Evolutionary conservation across 2,113 vertebrate species (phyloP), one percentile per base, ranked within the genome.

Genomic region (Coptodon rendalli): DNA sequence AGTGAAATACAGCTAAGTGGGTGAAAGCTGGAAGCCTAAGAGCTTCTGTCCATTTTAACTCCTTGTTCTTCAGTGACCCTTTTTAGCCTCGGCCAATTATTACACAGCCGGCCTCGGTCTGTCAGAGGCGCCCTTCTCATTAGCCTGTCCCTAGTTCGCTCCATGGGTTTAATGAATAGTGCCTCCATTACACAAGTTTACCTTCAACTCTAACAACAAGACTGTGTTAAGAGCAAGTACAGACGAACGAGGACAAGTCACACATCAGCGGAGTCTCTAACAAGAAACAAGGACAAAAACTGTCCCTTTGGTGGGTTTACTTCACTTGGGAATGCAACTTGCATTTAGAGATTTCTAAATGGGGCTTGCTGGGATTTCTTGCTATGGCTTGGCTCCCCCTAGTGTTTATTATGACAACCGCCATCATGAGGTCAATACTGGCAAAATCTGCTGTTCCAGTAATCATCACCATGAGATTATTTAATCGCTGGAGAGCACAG

Each of bases 371-470:
- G 14, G 45, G 84, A 80, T 84, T 86, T 89, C 85, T 80, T 80
- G 79, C 80, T 94, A 54, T 91, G 71, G 85, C 85, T 88, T 95
- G 91, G 93, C 95, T 91, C 96, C 96, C 94, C 92, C 96, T 96
- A 88, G 94, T 96, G 96, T 82, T 82, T 9, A 34, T n/a, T 53
- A 24, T 10, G 27, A 52, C 13, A 52, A 29, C 3, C 3, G 16
- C 54, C 50, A 40, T 36, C 7, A 0, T 53, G 29, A 16, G 34
- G n/a, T 12, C 14, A 8, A 36, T 84, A 78, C 87, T 31, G 11
- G 68, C 12, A 68, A 68, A 71, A 6, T 57, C n/a, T 27, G 43
- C 71, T 5, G 17, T 78, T 31, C 7, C 73, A 78, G 73, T 52
- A 29, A n/a, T 34, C 73, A 52, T 78, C 27, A 31, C 54, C 45